Base-by-base conservation (phyloP, 2,113 vertebrate species). In the Stercorarius parasiticus region DNA sequence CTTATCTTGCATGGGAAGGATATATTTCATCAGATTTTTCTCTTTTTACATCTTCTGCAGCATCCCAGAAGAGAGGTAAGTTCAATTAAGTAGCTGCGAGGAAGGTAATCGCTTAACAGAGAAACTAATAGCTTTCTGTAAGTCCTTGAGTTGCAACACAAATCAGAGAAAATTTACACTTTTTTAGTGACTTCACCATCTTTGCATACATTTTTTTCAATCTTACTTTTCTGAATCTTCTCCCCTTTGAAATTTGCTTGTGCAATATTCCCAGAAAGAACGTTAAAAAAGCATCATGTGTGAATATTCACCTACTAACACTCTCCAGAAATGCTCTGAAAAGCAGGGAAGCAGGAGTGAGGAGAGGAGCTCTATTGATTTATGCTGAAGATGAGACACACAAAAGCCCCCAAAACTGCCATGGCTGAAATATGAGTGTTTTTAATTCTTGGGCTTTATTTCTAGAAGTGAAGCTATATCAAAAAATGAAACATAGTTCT, bases 401-500 rank as follows among this genome's bases (percentile, higher is more conserved):
- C 26, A 18, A 71, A 50, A 50, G 8, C 47, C 13, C 1, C 0
- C n/a, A 2, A 27, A 58, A 14, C 32, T 52, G 25, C 6, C 30
- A 42, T n/a, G 15, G 43, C 7, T 42, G 29, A 77, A 77, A 50
- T 50, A 50, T 21, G 20, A 25, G 14, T 26, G 9, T 2, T 66
- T 66, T 32, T 66, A 36, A 38, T 27, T 11, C 65, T 20, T 72
- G 30, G 58, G 13, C 13, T 73, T 49, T n/a, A 21, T 36, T 82
- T 82, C 32, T 36, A 50, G 58, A 82, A 74, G 8, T 43, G 32
- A 58, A 58, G 7, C 6, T 25, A 9, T 81, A 55, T n/a, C 7
- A 49, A 43, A 65, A 43, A 66, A 9, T 11, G 6, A n/a, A 65
- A 11, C 43, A 77, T 12, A 34, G 12, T 30, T 59, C 13, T 74